These are phyloP conservation scores for Limosa lapponica DNA, from an alignment of 2,797 vertebrate species.

Conservation along the genomic window DNA sequence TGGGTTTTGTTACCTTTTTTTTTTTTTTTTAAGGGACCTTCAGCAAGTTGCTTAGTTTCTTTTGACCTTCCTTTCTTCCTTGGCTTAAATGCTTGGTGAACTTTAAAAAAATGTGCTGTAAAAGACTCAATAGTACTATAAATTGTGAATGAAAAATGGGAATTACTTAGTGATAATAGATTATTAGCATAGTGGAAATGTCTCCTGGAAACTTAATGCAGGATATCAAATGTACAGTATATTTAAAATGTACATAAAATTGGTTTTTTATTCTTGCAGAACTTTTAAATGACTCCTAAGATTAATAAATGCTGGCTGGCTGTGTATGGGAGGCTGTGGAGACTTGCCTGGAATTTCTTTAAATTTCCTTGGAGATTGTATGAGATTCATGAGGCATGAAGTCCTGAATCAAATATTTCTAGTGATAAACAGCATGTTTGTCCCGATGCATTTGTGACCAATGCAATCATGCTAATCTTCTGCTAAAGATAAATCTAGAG, in stretches of 20 bases:
- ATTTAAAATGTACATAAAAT: not conserved
- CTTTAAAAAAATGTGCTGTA: not conserved
- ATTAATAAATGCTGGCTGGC: not conserved
- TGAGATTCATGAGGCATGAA: not conserved
- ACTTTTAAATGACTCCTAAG: not conserved
- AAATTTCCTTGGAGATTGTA: not conserved
- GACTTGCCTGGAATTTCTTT: not conserved
- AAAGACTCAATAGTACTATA: not conserved
- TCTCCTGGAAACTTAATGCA: not conserved
- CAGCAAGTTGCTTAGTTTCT: not conserved
- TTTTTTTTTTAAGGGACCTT: not conserved
- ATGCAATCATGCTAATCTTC: not conserved
- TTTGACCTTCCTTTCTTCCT: constrained; percentile 8
- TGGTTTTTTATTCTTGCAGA: not conserved
- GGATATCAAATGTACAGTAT: not conserved
- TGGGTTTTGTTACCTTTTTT: not conserved
- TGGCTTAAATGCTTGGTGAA: not conserved
- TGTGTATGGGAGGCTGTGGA: rapidly evolving
- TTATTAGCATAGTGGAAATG: not conserved
- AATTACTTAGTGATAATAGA: not conserved
- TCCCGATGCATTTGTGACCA: not conserved
- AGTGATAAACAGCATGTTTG: not conserved
- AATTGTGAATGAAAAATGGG: not conserved
- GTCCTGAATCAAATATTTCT: not conserved
- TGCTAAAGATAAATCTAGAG: not conserved